Conservation (phyloP, 2,797 vertebrate species). For the Rhabdophis nuchalis region DNA sequence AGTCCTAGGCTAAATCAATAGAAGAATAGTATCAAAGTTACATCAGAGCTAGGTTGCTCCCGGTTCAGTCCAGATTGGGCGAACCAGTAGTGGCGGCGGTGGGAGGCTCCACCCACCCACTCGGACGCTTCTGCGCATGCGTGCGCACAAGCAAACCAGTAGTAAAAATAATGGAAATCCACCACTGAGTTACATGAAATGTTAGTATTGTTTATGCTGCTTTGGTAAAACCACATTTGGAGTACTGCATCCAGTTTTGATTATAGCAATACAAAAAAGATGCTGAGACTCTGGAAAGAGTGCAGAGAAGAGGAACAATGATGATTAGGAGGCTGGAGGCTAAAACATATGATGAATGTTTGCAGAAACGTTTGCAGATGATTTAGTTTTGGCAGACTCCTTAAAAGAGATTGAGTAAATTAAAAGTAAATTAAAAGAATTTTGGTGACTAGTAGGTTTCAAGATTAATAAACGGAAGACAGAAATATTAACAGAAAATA, state of each 20-base stretch:
- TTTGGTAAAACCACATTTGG: neutral
- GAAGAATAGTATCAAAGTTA: neutral
- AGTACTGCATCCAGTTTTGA: neutral
- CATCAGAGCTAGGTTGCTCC: neutral
- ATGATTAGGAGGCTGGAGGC: neutral
- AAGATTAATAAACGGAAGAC: neutral
- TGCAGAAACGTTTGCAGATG: neutral
- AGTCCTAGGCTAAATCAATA: neutral
- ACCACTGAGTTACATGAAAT: neutral
- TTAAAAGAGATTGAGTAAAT: neutral
- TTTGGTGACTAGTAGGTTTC: neutral
- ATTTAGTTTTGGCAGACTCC: neutral
- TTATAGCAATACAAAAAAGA: neutral
- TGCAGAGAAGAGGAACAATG: neutral
- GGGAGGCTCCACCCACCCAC: too few species aligned
- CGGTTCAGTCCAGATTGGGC: too few species aligned
- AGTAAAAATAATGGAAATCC: too few species aligned
- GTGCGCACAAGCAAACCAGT: too few species aligned
- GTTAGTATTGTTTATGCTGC: neutral
- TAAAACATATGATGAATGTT: neutral
- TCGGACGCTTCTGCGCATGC: too few species aligned
- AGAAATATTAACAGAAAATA: neutral
- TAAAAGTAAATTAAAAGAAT: neutral
- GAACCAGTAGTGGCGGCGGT: too few species aligned
- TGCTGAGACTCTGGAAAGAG: neutral